Conservation (phyloP, 1,140 invertebrate species). For the Bombus confusus region DNA sequence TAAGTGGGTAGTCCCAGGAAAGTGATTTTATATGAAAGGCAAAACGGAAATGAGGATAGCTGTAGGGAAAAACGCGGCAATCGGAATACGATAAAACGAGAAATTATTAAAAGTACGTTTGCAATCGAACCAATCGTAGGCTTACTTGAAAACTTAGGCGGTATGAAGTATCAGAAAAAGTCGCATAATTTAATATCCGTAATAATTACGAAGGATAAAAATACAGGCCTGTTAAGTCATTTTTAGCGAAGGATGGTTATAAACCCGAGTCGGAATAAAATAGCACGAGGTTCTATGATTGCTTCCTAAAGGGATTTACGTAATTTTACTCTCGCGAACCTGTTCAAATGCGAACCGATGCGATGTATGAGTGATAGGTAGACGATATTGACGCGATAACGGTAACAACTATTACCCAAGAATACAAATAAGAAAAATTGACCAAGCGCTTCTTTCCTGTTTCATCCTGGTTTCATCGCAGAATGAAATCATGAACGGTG, state of each 20-base stretch:
- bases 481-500: too few relatives aligned
- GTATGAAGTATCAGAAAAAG: not conserved
- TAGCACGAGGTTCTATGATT: not conserved
- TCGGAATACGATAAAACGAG: not conserved
- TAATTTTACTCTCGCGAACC: not conserved
- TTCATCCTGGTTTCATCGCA: too few relatives aligned
- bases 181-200: not conserved
- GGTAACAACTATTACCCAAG: conserved; percentile 11
- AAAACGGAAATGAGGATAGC: conserved; percentile 36
- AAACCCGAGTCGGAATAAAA: not conserved
- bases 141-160: not conserved
- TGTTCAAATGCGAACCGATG: not conserved
- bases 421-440: not conserved
- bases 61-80: not conserved
- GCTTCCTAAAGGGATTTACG: not conserved
- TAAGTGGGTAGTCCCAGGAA: conserved; percentile 18
- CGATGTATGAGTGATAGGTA: not conserved
- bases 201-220: not conserved
- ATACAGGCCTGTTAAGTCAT: not conserved
- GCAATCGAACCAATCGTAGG: not conserved
- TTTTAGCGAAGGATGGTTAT: not conserved
- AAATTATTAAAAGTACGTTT: conserved; percentile 1
- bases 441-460: not conserved
- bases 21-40: conserved; percentile 36
- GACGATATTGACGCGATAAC: not conserved